Percentiles rank a stretch among this genome's conserved stretches.
These are phyloP conservation scores for Mobula birostris DNA, from an alignment of 2,113 vertebrate genomes.

Conservation along the genomic window DNA sequence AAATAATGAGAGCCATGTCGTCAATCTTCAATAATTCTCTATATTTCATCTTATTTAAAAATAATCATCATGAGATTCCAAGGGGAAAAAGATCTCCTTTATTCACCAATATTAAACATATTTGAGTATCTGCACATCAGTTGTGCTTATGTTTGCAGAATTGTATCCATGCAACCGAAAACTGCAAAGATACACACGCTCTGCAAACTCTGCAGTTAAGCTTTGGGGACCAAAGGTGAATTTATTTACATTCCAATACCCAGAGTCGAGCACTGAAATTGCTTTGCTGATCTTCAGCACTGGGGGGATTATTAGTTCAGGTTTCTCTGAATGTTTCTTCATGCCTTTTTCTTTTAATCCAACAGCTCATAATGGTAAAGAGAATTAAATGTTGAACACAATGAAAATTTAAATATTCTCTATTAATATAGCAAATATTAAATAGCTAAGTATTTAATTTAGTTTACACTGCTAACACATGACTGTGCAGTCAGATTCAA, in stretches of 20 bases:
- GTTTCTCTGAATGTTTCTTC: background rate
- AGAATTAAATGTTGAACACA: background rate
- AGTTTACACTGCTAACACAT: too few species aligned
- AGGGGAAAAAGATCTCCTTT: too few species aligned
- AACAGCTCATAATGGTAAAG: background rate
- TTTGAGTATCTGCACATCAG: too few species aligned
- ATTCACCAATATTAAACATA: too few species aligned
- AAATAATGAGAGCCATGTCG: background rate
- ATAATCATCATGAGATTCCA: background rate
- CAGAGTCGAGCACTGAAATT: background rate
- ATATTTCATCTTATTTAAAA: background rate
- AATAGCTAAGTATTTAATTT: too few species aligned
- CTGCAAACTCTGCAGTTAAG: too few species aligned
- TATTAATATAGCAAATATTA: too few species aligned
- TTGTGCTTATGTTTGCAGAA: too few species aligned
- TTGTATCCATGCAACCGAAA: too few species aligned
- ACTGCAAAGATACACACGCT: too few species aligned
- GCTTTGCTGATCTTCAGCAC: background rate
- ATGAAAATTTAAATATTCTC: background rate
- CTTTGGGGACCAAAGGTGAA: too few species aligned
- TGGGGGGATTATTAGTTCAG: background rate
- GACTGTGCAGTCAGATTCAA: too few species aligned
- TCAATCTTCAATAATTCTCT: background rate
- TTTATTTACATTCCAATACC: background rate
- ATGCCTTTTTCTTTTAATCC: background rate